Percentiles rank a stretch among this genome's conserved stretches.
These are phyloP conservation scores for Phrynocephalus guinanensis DNA, from an alignment of 2,797 vertebrate genomes.

Conservation along the genomic window DNA sequence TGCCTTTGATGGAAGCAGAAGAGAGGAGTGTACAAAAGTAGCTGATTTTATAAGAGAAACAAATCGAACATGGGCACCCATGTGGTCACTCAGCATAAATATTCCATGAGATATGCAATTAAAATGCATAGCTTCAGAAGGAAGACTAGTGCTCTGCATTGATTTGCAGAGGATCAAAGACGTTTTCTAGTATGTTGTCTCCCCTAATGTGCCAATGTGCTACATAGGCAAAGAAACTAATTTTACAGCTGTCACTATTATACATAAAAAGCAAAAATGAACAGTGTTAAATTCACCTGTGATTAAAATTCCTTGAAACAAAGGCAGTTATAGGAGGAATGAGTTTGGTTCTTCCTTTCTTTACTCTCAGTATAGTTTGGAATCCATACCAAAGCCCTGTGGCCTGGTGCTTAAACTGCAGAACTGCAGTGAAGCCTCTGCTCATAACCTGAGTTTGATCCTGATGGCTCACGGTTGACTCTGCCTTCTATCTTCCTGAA, in stretches of 20 bases:
- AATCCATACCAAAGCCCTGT: conserved; percentile 32
- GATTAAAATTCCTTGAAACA: background rate
- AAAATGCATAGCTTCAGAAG: conserved; percentile 26
- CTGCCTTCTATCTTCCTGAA: too few relatives aligned
- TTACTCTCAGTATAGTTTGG: conserved; percentile 38
- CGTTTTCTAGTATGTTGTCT: conserved; percentile 52
- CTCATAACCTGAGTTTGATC: too few relatives aligned
- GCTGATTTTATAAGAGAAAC: conserved; percentile 28
- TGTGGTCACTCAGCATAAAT: conserved; percentile 22
- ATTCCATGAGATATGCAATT: conserved; percentile 44
- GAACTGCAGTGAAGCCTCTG: too few relatives aligned
- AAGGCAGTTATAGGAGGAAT: background rate
- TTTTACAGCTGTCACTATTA: conserved; percentile 55
- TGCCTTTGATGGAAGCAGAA: conserved; percentile 33
- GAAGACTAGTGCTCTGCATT: conserved; percentile 31
- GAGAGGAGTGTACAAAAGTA: conserved; percentile 27
- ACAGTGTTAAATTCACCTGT: background rate
- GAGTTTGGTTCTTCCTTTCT: conserved; percentile 18
- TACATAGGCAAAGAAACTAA: conserved; percentile 36
- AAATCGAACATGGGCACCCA: conserved; percentile 1
- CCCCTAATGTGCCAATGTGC: conserved; percentile 2
- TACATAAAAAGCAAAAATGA: conserved; percentile 46
- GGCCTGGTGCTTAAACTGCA: too few relatives aligned
- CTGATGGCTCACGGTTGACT: too few relatives aligned
- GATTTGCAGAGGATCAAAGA: conserved; percentile 61